Base-by-base conservation (phyloP, 2,888 invertebrate genomes). In the Yponomeuta evonymella region DNA sequence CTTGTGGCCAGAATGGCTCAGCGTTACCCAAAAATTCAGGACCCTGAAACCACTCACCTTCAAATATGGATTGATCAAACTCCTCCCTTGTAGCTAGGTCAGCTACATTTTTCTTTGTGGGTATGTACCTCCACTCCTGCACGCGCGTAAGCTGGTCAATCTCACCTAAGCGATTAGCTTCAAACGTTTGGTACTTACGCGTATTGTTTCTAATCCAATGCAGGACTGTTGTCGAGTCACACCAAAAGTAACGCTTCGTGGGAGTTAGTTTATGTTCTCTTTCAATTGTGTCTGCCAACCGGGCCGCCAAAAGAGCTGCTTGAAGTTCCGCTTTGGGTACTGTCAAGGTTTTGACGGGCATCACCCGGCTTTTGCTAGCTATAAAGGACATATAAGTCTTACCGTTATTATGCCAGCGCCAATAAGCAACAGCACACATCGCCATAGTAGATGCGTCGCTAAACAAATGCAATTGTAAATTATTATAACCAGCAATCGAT, bases 181-280 rank as follows among this genome's bases (percentile, higher is more conserved):
- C 76, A 58, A 76, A 79, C 6, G 75, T 72, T 72, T 75, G 76
- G 70, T 77, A 76, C 67, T 74, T 75, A 67, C 77, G 72, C 2
- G 75, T 73, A 10, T 78, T 76, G 6, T 75, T 75, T 48, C 72
- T 65, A 8, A 79, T 69, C 78, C 78, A 79, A 10, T 70, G 65
- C 23, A 79, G 51, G 15, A 76, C 78, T 3, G 75, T 77, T 70
- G 72, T 75, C 1, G 78, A 80, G 66, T 81, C 78, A 4, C 77
- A 72, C 79, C 78, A 79, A 70, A 75, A 77, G 36, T 72, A 33
- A 29, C 48, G 48, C 23, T 23, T 23, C 23, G 23, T n/a, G n/a
- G n/a, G n/a, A n/a, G n/a, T n/a, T 23, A 23, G 23, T 23, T 23
- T 23, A 23, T 23, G 23, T 23, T 23, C 67, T n/a, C 2, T 36